phyloP scores from a whole-genome alignment of 2,888 invertebrate species.

The Xylophagus ater region DNA sequence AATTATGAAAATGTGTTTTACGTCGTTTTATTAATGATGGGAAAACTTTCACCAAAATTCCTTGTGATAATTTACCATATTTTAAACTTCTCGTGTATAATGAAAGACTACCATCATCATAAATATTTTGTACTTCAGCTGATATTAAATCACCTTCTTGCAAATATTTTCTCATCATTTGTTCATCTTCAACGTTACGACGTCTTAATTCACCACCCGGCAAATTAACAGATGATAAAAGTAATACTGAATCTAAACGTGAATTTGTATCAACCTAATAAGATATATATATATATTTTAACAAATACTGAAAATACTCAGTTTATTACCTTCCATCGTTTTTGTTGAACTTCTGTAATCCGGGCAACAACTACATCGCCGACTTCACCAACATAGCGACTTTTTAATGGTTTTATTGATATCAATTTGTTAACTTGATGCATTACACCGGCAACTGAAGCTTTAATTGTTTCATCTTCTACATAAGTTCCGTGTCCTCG shows the following conservation, averaged over 20 bases:
- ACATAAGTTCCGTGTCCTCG: slow-evolving; percentile 97
- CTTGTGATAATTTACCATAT: slow-evolving; percentile 92
- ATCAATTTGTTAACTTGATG: slow-evolving; percentile 92
- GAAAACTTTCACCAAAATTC: slow-evolving; percentile 78
- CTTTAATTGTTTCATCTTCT: slow-evolving; percentile 68
- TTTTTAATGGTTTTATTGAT: slow-evolving; percentile 81
- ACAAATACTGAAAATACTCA: too few relatives aligned
- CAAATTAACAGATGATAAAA: slow-evolving; percentile 87
- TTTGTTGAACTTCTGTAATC: slow-evolving; percentile 86
- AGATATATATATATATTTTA: not conserved
- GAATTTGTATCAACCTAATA: slow-evolving; percentile 77
- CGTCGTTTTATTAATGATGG: slow-evolving; percentile 84
- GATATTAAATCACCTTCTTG: slow-evolving; percentile 94
- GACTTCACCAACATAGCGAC: slow-evolving; percentile 84
- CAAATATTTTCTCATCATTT: slow-evolving; percentile 90
- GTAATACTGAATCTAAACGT: slow-evolving; percentile 72
- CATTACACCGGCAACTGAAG: slow-evolving; percentile 90
- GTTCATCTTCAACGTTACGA: slow-evolving; percentile 90
- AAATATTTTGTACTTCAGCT: slow-evolving; percentile 92
- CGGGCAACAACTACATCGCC: slow-evolving; percentile 96
- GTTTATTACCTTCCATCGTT: slow-evolving; percentile 66
- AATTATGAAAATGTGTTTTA: slow-evolving; percentile 91
- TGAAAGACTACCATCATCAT: slow-evolving; percentile 81
- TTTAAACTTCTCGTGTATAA: slow-evolving; percentile 92
- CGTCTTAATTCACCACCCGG: slow-evolving; percentile 95